Evolutionary conservation across 2,113 vertebrate genomes (phyloP).

Genomic region (Anguilla japonica): DNA sequence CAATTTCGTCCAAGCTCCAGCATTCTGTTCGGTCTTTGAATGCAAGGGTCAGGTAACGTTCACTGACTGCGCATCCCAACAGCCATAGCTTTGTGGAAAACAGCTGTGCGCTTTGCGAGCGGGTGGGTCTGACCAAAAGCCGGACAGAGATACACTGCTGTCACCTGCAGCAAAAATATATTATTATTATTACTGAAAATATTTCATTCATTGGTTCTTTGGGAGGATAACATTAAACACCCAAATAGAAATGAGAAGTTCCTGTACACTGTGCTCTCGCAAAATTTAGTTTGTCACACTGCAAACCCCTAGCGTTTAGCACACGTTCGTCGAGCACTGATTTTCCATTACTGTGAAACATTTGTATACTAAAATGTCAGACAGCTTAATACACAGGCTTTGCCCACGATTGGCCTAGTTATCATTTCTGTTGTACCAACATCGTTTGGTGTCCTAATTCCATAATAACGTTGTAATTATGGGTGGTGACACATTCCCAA

Average conservation of each 20-base stretch:
- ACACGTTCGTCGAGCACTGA: too few relatives aligned
- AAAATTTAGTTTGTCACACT: neutral
- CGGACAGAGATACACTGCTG: slow-evolving; percentile 55
- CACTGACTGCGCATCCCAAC: slow-evolving; percentile 71
- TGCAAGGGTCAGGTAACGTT: slow-evolving; percentile 66
- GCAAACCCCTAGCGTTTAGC: too few relatives aligned
- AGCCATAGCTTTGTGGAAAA: slow-evolving; percentile 51
- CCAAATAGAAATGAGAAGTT: too few relatives aligned
- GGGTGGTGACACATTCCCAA: neutral
- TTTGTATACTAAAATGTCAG: too few relatives aligned
- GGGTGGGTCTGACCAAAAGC: slow-evolving; percentile 46
- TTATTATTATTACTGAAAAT: neutral
- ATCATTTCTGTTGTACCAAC: too few relatives aligned
- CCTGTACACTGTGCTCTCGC: neutral
- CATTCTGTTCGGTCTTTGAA: slow-evolving; percentile 61
- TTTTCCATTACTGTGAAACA: too few relatives aligned
- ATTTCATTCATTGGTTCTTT: neutral
- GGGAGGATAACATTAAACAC: neutral
- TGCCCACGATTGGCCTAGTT: too few relatives aligned
- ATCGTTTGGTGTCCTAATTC: too few relatives aligned
- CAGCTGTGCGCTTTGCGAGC: neutral
- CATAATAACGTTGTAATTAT: too few relatives aligned
- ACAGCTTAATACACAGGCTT: too few relatives aligned
- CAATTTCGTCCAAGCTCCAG: slow-evolving; percentile 60
- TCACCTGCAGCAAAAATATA: slow-evolving; percentile 40